Conservation (phyloP, 2,797 vertebrate species). For the Serranus cabrilla region DNA sequence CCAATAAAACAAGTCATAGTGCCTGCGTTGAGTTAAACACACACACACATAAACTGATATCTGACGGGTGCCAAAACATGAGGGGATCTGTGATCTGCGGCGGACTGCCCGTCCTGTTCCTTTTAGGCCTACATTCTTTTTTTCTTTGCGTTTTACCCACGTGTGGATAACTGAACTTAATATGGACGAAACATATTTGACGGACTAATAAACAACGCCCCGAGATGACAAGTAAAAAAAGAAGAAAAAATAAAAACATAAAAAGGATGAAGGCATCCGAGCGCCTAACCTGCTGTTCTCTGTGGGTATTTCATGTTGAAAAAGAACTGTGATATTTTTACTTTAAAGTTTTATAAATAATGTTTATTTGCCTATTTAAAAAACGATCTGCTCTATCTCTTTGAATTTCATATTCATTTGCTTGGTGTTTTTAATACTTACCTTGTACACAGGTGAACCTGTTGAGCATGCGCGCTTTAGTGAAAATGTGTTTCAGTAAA, state of each 20-base stretch:
- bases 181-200: slow-evolving; percentile 74
- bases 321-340: slow-evolving; percentile 91
- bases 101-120: slow-evolving; percentile 76
- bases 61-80: slow-evolving; percentile 79
- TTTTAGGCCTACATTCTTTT: slow-evolving; percentile 65
- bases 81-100: slow-evolving; percentile 69
- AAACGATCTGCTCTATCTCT: slow-evolving; percentile 87
- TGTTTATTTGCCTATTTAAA: slow-evolving; percentile 99
- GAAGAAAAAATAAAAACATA: slow-evolving; percentile 40
- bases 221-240: slow-evolving; percentile 59
- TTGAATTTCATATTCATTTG: slow-evolving; percentile 91
- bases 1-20: slow-evolving; percentile 85
- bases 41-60: slow-evolving; percentile 69
- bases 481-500: slow-evolving; percentile 90
- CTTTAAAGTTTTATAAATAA: slow-evolving; percentile 94
- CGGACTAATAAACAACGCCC: slow-evolving; percentile 74
- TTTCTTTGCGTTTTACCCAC: slow-evolving; percentile 78
- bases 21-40: slow-evolving; percentile 82
- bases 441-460: slow-evolving; percentile 91
- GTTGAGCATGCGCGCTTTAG: slow-evolving; percentile 92
- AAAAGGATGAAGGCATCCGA: slow-evolving; percentile 71
- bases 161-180: slow-evolving; percentile 80
- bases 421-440: slow-evolving; percentile 93
- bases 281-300: slow-evolving; percentile 83
- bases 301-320: slow-evolving; percentile 89